These are phyloP conservation scores for Tyrannus savana DNA, from an alignment of 2,113 vertebrate genomes.

Conservation along the genomic window DNA sequence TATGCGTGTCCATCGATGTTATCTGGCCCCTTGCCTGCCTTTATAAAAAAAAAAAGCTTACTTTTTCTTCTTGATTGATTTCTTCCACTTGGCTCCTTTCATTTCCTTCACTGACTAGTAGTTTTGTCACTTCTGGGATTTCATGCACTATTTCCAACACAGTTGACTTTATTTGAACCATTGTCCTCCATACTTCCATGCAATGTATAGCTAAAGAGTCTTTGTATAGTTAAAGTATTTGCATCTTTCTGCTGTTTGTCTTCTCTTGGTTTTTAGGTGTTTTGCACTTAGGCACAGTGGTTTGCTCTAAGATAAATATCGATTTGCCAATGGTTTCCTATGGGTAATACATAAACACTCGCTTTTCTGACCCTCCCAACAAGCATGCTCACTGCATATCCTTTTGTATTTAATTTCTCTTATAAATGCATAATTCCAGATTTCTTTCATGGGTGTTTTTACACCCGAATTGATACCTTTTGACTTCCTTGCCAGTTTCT, in stretches of 20 bases:
- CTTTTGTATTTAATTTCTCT: background rate
- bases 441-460: background rate
- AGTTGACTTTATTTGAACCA: slow-evolving; percentile 54
- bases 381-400: background rate
- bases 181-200: slow-evolving; percentile 24
- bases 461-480: accelerated
- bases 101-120: slow-evolving; percentile 64
- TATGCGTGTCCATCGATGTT: slow-evolving; percentile 10
- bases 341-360: background rate
- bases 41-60: background rate
- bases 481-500: background rate
- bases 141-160: slow-evolving; percentile 69
- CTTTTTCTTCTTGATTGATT: slow-evolving; percentile 69
- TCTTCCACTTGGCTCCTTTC: slow-evolving; percentile 69
- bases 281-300: background rate
- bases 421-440: accelerated
- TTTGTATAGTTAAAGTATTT: background rate
- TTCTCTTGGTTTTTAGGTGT: background rate
- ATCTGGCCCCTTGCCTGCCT: slow-evolving; percentile 47
- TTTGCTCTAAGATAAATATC: background rate
- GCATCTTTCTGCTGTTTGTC: background rate
- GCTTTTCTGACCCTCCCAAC: background rate
- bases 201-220: background rate
- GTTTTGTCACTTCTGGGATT: slow-evolving; percentile 68
- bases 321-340: background rate